A percentile compares a stretch with the other conserved stretches of the same genome.
Conservation (phyloP, 2,113 vertebrate species). For the Entomyzon cyanotis region DNA sequence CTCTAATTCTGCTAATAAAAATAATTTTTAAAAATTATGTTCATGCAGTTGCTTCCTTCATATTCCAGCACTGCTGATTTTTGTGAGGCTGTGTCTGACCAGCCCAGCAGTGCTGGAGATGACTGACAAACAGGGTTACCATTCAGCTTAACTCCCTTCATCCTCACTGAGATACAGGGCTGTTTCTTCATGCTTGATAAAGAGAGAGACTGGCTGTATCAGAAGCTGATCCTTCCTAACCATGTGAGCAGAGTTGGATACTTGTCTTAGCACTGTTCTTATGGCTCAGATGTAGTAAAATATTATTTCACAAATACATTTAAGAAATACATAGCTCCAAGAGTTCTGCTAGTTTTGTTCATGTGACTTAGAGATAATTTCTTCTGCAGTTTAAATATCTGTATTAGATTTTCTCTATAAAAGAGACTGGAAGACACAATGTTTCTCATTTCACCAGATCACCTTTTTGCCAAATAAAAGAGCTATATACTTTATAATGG, state of each 20-base stretch:
- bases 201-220: not conserved
- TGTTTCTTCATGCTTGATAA: not conserved
- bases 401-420: not conserved
- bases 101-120: not conserved
- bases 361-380: not conserved
- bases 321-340: not conserved
- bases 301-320: not conserved
- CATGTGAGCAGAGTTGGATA: not conserved
- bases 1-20: not conserved
- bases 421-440: not conserved
- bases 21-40: not conserved
- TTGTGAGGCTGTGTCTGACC: not conserved
- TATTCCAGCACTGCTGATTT: not conserved
- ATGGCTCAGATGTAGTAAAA: not conserved
- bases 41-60: not conserved
- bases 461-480: not conserved
- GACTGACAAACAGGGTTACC: not conserved
- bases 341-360: not conserved
- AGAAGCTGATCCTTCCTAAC: not conserved
- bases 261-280: not conserved
- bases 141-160: not conserved
- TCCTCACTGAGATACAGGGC: accelerated
- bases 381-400: not conserved
- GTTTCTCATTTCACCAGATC: not conserved
- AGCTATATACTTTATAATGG: not conserved